phyloP scores from a whole-genome alignment of 2,797 vertebrate species.

The Paramormyrops hopkinsi region DNA sequence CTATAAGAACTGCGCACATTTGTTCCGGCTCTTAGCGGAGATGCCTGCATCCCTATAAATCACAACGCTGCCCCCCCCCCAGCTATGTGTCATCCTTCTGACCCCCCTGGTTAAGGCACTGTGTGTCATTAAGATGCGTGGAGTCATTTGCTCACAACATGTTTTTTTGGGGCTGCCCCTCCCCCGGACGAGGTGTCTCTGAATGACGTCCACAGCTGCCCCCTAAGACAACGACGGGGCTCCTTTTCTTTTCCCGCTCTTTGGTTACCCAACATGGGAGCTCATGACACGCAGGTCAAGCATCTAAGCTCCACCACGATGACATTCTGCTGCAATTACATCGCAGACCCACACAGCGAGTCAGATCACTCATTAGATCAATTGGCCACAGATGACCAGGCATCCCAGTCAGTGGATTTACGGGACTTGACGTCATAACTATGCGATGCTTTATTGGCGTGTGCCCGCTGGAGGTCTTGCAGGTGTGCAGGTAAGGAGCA shows the following conservation, averaged over 20 bases:
- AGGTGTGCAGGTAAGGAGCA: not conserved
- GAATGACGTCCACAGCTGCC: constrained; percentile 7
- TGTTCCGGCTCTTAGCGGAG: not conserved
- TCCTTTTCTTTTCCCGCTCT: not conserved
- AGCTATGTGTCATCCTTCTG: not conserved
- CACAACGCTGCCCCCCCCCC: not conserved
- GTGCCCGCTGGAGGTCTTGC: not conserved
- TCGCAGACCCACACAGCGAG: not conserved
- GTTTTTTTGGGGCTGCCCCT: not conserved
- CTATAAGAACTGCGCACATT: constrained; percentile 9
- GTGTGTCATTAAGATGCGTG: not conserved
- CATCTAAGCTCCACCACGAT: not conserved
- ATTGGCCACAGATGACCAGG: constrained; percentile 2
- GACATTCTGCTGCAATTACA: not conserved
- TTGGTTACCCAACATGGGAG: not conserved
- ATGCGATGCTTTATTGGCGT: not conserved
- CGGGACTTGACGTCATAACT: not conserved
- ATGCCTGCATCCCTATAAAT: not conserved
- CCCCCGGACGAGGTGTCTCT: not conserved
- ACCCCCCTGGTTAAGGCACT: not conserved
- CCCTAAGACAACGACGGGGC: no score
- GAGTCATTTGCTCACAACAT: not conserved
- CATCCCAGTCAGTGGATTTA: not conserved
- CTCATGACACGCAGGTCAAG: not conserved
- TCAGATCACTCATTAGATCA: not conserved